Evolutionary conservation across 2,113 vertebrate species (phyloP).

Genomic region (Grantiella picta): DNA sequence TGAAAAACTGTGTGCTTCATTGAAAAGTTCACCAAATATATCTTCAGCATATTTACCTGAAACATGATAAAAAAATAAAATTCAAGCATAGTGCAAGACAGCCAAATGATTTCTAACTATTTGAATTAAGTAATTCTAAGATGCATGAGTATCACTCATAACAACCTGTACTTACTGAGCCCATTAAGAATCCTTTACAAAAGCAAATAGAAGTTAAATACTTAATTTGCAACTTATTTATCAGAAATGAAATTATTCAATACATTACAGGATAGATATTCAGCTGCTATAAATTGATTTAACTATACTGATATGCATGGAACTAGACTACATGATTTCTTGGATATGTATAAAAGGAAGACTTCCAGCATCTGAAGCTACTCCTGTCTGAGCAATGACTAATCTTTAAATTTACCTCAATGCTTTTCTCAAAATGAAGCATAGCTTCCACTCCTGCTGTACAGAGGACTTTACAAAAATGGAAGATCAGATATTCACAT

Average conservation of each 20-base stretch:
- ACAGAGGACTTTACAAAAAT: neutral
- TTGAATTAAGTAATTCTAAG: neutral
- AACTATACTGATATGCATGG: neutral
- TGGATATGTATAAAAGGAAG: neutral
- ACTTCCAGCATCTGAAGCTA: neutral
- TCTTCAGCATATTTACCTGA: slow-evolving; percentile 99
- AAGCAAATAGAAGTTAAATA: neutral
- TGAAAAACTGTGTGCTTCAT: slow-evolving; percentile 96
- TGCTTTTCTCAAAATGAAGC: neutral
- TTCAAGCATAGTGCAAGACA: neutral
- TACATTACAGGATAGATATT: neutral
- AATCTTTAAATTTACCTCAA: neutral
- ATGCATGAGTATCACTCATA: neutral
- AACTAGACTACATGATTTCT: neutral
- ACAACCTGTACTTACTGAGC: neutral
- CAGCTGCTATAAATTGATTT: neutral
- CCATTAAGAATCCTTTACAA: neutral
- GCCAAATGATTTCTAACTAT: neutral
- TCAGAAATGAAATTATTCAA: neutral
- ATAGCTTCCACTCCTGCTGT: neutral
- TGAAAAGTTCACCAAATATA: slow-evolving; percentile 97
- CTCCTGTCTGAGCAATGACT: neutral
- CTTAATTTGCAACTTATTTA: neutral
- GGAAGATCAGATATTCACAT: neutral
- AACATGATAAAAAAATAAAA: neutral